Evolutionary conservation across 2,797 vertebrate species (phyloP).

Genomic region (Gephyroberyx darwinii): DNA sequence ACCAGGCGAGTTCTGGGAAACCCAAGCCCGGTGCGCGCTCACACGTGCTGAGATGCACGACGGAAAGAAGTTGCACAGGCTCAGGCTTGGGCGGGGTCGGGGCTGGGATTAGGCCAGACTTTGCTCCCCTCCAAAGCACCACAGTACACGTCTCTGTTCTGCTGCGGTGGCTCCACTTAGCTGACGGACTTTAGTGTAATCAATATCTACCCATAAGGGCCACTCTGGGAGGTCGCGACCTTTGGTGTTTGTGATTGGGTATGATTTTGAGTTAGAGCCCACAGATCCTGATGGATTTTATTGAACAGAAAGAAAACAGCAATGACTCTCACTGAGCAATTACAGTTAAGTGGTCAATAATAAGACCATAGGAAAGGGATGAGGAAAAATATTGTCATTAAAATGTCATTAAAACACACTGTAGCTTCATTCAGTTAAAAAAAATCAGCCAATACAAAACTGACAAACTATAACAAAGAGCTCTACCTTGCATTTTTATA

Average conservation of each 20-base stretch:
- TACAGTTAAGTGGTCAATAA: conserved; percentile 32
- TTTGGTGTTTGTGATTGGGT: conserved; percentile 66
- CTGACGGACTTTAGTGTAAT: conserved; percentile 69
- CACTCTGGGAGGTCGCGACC: conserved; percentile 76
- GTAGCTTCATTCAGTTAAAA: conserved; percentile 10
- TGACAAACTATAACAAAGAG: neutral
- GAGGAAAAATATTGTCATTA: neutral
- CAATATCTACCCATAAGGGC: conserved; percentile 79
- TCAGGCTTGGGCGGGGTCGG: conserved; percentile 56
- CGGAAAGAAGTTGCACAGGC: conserved; percentile 61
- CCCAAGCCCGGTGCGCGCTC: conserved; percentile 52
- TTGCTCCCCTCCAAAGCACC: conserved; percentile 59
- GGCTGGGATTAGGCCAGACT: conserved; percentile 69
- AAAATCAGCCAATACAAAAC: conserved; percentile 19
- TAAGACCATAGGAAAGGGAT: neutral
- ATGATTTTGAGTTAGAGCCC: conserved; percentile 70
- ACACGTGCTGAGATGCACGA: conserved; percentile 68
- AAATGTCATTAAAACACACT: neutral
- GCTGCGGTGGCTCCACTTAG: conserved; percentile 71
- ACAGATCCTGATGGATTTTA: conserved; percentile 50
- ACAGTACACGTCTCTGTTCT: conserved; percentile 69
- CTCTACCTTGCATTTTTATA: neutral
- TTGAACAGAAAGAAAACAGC: conserved; percentile 11
- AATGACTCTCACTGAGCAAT: conserved; percentile 32
- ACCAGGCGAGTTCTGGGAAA: conserved; percentile 68